These are phyloP conservation scores for Triplophysa rosa DNA, from an alignment of 2,113 vertebrate species.

Conservation along the genomic window DNA sequence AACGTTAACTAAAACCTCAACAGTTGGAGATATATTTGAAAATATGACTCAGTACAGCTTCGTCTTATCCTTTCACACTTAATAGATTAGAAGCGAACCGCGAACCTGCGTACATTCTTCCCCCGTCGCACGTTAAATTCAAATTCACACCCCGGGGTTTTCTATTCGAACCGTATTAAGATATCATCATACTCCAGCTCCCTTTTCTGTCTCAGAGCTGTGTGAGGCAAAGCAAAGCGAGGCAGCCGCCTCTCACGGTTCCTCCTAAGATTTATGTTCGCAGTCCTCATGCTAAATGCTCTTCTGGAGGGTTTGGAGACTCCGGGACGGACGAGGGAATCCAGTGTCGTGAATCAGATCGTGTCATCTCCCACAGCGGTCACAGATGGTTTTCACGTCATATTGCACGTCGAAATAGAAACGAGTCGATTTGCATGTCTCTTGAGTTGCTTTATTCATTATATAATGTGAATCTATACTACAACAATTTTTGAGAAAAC, in stretches of 20 bases:
- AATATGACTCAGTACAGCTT: background rate
- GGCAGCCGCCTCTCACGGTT: background rate
- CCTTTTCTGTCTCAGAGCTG: conserved; percentile 20
- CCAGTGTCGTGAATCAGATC: background rate
- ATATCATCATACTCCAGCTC: conserved; percentile 58
- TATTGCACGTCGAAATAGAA: background rate
- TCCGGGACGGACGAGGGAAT: background rate
- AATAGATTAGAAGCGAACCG: conserved; percentile 11
- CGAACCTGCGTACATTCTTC: conserved; percentile 17
- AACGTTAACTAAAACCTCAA: too few relatives aligned
- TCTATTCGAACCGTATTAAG: conserved; percentile 57
- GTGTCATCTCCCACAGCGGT: background rate
- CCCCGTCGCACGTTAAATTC: conserved; percentile 43
- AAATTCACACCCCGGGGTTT: conserved; percentile 55
- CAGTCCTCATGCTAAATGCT: background rate
- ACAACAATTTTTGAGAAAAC: too few relatives aligned
- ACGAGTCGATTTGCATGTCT: too few relatives aligned
- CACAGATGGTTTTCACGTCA: background rate
- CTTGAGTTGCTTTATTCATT: too few relatives aligned
- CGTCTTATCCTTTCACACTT: background rate
- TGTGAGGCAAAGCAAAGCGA: conserved; percentile 22
- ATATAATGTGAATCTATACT: too few relatives aligned
- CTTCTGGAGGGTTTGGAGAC: background rate
- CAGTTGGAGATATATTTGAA: too few relatives aligned
- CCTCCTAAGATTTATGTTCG: conserved; percentile 44